These are phyloP conservation scores for Resseliella maxima DNA, from an alignment of 2,888 invertebrate species.

Conservation along the genomic window DNA sequence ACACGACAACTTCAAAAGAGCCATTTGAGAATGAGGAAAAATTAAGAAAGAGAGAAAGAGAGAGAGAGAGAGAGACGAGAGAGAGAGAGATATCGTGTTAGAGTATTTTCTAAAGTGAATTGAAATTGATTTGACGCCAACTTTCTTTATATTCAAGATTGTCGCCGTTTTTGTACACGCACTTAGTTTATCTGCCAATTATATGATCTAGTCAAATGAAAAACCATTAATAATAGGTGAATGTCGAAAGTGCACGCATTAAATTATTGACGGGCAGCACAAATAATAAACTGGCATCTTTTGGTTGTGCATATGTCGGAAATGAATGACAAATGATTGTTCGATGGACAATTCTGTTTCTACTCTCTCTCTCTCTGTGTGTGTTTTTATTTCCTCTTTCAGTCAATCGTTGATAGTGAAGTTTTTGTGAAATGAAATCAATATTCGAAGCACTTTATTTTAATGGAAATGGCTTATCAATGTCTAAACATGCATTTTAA, in stretches of 20 bases:
- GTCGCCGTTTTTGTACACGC: background rate
- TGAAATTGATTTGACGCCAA: slow-evolving; percentile 51
- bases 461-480: slow-evolving; percentile 36
- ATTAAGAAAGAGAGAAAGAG: no score
- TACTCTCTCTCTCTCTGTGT: background rate
- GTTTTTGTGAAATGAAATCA: background rate
- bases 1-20: background rate
- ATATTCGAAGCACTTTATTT: slow-evolving; percentile 47
- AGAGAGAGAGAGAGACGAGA: background rate
- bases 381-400: no score
- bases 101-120: background rate
- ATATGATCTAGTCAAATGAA: background rate
- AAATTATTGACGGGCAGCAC: background rate
- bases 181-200: slow-evolving; percentile 13
- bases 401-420: background rate
- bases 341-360: background rate
- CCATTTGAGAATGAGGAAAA: background rate
- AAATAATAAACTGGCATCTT: background rate
- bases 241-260: slow-evolving; percentile 53
- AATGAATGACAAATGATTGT: slow-evolving; percentile 42
- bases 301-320: background rate
- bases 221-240: slow-evolving; percentile 54
- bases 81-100: no score
- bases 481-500: background rate
- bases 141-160: background rate